Conservation (phyloP, 2,113 vertebrate species). For the Zootoca vivipara region DNA sequence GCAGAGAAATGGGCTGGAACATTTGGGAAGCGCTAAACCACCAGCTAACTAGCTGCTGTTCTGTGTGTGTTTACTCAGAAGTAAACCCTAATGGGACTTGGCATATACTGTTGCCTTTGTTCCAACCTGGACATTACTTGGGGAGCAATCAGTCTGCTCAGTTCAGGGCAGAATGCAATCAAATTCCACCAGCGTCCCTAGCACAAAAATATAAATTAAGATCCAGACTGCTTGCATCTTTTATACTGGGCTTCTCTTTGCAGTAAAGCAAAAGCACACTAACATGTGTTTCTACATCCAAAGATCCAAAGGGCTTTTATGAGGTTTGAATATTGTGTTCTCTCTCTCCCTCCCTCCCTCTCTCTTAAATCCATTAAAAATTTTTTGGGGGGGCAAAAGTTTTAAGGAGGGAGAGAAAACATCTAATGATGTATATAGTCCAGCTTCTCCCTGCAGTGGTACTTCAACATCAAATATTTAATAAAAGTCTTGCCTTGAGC, state of each 20-base stretch:
- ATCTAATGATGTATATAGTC: not conserved
- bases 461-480: slow-evolving; percentile 4
- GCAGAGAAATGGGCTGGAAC: not conserved
- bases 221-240: not conserved
- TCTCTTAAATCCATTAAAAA: not conserved
- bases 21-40: not conserved
- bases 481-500: not conserved
- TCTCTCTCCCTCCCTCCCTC: not conserved
- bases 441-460: not conserved
- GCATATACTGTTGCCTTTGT: not conserved
- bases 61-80: not conserved
- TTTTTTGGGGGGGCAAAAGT: not conserved
- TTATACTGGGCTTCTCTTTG: not conserved
- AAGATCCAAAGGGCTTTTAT: not conserved
- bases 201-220: not conserved
- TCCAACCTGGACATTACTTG: not conserved
- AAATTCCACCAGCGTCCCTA: not conserved
- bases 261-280: not conserved
- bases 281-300: not conserved
- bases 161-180: not conserved
- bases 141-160: not conserved
- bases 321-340: not conserved
- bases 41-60: no score
- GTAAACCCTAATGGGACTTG: not conserved
- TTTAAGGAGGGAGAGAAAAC: not conserved